Conservation (phyloP, 53 echinoderm and acorn worm genomes). For the Holothuria scabra region DNA sequence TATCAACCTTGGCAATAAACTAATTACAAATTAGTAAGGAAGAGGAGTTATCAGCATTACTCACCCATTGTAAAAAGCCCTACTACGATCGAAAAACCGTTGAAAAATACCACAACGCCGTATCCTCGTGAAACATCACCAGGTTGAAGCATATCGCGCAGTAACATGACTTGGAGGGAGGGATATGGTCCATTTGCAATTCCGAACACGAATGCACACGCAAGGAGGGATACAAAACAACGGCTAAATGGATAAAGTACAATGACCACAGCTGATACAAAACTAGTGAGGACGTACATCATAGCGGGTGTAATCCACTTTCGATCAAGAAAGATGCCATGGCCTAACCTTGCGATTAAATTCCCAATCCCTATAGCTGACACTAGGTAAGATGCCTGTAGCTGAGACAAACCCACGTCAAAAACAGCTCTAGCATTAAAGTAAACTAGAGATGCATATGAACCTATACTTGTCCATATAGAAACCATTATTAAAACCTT, state of each 20-base stretch:
- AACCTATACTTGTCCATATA: constrained; percentile 13
- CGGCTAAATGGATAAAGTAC: not conserved
- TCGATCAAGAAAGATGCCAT: constrained; percentile 20
- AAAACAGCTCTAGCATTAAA: constrained; percentile 32
- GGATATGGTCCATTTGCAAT: constrained; percentile 25
- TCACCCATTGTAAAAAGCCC: constrained; percentile 18
- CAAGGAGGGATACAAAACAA: not conserved
- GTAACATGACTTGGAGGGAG: constrained; percentile 24
- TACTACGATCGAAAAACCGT: constrained; percentile 19
- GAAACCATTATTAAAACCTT: not conserved
- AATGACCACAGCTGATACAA: constrained; percentile 1
- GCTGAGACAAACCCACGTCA: constrained; percentile 10
- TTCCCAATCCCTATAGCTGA: constrained; percentile 26
- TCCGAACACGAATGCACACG: constrained; percentile 7
- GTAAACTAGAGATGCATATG: not conserved
- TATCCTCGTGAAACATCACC: constrained; percentile 14
- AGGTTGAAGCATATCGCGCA: constrained; percentile 14
- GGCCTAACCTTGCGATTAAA: not conserved
- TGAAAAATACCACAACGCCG: constrained; percentile 19
- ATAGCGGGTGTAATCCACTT: not conserved
- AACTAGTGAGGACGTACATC: not conserved
- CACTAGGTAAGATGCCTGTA: constrained; percentile 5
- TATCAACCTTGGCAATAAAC: too few relatives aligned
- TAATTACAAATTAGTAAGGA: too few relatives aligned
- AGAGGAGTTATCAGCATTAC: not conserved